Evolutionary conservation across 1,140 invertebrate species (phyloP), one percentile per base, ranked within the genome.

Genomic region (Caerostris darwini): DNA sequence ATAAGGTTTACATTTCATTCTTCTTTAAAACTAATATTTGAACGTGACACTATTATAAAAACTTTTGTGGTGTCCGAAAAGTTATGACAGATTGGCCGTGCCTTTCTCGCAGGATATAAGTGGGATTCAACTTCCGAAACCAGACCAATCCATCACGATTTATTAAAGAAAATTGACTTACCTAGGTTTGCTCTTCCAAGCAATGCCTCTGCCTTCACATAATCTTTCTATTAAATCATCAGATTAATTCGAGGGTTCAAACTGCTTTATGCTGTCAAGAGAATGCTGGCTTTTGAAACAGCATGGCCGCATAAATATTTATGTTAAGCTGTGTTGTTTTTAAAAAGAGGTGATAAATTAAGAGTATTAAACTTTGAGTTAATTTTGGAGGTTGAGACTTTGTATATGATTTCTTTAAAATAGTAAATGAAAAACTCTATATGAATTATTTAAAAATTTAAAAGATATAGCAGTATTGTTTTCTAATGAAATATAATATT

Each of bases 1-100:
- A 14, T 67, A 5, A 3, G 10, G 61, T 67, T 14, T n/a, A n/a
- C 61, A 64, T 34, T n/a, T 69, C 34, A 7, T 77, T 77, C 10
- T 50, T 77, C 50, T 53, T 77, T 50, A 14, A n/a, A 77, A 77
- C 71, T 50, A 77, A 50, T 77, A 77, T 77, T 77, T 50, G 71
- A 50, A 77, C 71, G 71, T 77, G 71, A 77, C 50, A 77, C 34
- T 77, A 50, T 77, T 77, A 77, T 77, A 77, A 77, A 77, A 77
- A 19, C 61, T 53, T 77, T 50, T 50, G 53, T 12, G 8, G 10
- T 50, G 50, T 12, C 50, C 14, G 50, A 53, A 53, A 77, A 77
- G 34, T 53, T 77, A 77, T 77, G 71, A 14, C 34, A 50, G 19
- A 77, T 53, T 12, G 53, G 7, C 12, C 10, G 8, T 77, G 19